A percentile compares a stretch with the other conserved stretches of the same genome.
Conservation (phyloP, 2,113 vertebrate genomes). For the Dissostichus mawsoni region DNA sequence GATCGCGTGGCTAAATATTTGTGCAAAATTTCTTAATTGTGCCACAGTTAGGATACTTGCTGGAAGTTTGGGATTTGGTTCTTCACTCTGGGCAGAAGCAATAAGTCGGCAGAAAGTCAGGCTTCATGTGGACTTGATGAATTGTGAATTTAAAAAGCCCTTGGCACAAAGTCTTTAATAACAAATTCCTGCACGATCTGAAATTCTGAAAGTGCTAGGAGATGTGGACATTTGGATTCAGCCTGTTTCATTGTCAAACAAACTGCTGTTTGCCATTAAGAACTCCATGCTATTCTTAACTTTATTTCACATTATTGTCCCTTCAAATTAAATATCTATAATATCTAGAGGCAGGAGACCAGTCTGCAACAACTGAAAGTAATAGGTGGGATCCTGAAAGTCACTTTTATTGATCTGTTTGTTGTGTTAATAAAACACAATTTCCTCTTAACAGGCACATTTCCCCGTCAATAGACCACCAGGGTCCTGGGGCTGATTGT, state of each 20-base stretch:
- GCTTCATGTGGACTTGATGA: too few species aligned
- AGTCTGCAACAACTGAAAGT: background rate
- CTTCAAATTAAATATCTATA: background rate
- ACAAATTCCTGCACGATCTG: too few species aligned
- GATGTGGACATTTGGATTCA: background rate
- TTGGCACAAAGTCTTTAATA: too few species aligned
- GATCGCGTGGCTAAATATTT: too few species aligned
- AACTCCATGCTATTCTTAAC: background rate
- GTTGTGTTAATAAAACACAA: constrained; percentile 42
- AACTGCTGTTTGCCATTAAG: background rate
- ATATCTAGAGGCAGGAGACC: background rate
- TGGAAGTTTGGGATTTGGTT: too few species aligned
- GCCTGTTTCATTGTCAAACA: background rate
- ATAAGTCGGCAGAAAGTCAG: too few species aligned
- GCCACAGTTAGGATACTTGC: too few species aligned
- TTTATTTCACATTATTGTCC: background rate
- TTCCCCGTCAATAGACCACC: constrained; percentile 62
- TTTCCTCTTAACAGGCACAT: constrained; percentile 51
- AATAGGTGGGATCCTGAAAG: constrained; percentile 8
- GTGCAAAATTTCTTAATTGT: too few species aligned
- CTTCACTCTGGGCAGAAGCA: too few species aligned
- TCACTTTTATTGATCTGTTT: constrained; percentile 35
- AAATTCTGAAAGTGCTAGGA: too few species aligned
- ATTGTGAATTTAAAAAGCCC: too few species aligned
- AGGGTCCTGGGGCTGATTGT: constrained; percentile 52